Conservation (phyloP, 1,140 invertebrate species). For the Sycophaga agraensis region DNA sequence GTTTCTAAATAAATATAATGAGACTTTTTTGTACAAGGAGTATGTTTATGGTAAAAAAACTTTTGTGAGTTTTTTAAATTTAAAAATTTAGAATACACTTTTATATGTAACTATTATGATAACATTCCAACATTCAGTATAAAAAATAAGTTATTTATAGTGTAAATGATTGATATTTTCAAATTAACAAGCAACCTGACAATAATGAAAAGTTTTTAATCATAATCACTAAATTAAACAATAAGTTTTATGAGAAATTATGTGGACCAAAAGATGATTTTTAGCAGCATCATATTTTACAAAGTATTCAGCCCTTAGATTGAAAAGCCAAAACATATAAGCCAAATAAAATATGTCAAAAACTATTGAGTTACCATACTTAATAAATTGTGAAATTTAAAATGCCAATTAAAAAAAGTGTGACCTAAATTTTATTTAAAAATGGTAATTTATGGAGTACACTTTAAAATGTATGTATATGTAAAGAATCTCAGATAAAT, state of each 20-base stretch:
- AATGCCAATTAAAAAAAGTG: background rate
- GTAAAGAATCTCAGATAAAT: slow-evolving; percentile 38
- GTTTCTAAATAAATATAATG: no score
- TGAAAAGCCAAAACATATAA: no score
- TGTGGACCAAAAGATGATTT: no score
- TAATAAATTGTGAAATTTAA: background rate
- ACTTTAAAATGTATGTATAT: background rate
- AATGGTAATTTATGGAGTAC: background rate
- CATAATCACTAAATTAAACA: no score
- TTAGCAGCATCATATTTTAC: no score
- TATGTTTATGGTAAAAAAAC: slow-evolving; percentile 3
- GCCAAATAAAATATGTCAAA: background rate
- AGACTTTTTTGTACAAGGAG: slow-evolving; percentile 5
- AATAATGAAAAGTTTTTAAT: background rate
- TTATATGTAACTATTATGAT: background rate
- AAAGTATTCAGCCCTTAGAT: no score
- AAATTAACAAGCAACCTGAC: background rate
- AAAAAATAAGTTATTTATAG: no score
- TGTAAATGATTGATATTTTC: no score
- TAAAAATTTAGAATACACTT: no score
- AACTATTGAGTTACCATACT: background rate
- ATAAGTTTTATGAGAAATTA: no score
- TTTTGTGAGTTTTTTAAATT: background rate
- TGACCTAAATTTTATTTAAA: background rate
- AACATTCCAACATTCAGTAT: background rate